phyloP scores from a whole-genome alignment of 2,113 vertebrate genomes.

The Chauna torquata region DNA sequence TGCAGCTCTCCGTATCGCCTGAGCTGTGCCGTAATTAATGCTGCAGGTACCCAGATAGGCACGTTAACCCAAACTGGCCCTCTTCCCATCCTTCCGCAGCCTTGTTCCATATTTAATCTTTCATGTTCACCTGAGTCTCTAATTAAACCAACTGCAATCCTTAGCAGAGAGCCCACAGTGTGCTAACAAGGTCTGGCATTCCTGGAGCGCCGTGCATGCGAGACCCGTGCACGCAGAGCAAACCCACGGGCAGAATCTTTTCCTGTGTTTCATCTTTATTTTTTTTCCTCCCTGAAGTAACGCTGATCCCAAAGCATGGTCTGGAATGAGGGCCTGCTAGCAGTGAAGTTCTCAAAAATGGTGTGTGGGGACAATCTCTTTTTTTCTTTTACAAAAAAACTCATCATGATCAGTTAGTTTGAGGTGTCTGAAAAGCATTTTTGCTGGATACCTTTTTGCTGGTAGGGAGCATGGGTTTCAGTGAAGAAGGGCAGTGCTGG shows the following conservation, averaged over 20 bases:
- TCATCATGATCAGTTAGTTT: background rate
- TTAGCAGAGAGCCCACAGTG: background rate
- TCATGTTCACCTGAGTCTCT: background rate
- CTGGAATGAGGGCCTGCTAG: fast-evolving
- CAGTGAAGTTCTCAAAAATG: background rate
- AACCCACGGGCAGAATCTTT: background rate
- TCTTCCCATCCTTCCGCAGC: background rate
- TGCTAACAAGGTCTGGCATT: fast-evolving
- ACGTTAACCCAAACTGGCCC: background rate
- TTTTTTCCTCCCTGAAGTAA: background rate
- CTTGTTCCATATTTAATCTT: background rate
- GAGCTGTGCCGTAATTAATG: background rate
- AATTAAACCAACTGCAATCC: background rate
- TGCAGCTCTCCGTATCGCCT: background rate
- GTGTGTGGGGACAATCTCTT: background rate
- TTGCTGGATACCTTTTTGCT: background rate
- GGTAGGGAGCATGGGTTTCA: background rate
- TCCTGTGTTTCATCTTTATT: background rate
- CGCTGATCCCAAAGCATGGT: background rate
- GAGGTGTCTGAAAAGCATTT: background rate
- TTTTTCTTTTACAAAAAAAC: no score
- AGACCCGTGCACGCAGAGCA: background rate
- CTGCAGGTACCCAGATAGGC: background rate
- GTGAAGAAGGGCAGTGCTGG: background rate
- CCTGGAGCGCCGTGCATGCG: fast-evolving